Evolutionary conservation across 2,888 invertebrate genomes (phyloP).

Genomic region (Entomobrya multifasciata): DNA sequence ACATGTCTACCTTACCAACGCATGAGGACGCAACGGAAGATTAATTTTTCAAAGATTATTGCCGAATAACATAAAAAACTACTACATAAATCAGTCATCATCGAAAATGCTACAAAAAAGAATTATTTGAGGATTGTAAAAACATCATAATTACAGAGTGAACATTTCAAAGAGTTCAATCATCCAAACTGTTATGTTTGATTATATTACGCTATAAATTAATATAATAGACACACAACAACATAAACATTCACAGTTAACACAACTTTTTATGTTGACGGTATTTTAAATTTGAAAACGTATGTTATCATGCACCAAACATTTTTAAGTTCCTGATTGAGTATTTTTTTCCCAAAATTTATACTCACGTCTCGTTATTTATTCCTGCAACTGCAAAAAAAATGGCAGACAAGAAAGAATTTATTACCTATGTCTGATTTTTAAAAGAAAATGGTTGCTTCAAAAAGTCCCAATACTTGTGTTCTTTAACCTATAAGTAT

Average conservation of each 20-base stretch:
- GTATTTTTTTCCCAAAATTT: no score
- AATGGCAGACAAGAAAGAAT: background rate
- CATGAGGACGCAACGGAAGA: constrained; percentile 69
- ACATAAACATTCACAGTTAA: background rate
- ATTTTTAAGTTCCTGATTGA: no score
- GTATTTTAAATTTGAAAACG: background rate
- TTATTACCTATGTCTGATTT: background rate
- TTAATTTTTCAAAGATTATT: constrained; percentile 10
- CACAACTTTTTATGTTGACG: background rate
- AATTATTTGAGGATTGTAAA: background rate
- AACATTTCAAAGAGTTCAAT: no score
- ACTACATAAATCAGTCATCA: constrained; percentile 1
- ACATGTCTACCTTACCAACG: constrained; percentile 78
- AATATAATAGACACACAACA: background rate
- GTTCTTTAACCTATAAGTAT: constrained; percentile 18
- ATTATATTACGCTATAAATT: background rate
- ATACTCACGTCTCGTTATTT: no score
- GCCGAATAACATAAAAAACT: background rate
- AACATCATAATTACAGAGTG: no score
- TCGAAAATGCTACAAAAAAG: background rate
- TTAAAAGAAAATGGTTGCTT: background rate
- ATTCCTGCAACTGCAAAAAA: background rate
- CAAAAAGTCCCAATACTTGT: background rate
- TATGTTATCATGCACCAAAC: background rate
- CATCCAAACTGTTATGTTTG: constrained; percentile 24